Conservation (phyloP, 2,113 vertebrate species). For the Eulemur rufifrons region DNA sequence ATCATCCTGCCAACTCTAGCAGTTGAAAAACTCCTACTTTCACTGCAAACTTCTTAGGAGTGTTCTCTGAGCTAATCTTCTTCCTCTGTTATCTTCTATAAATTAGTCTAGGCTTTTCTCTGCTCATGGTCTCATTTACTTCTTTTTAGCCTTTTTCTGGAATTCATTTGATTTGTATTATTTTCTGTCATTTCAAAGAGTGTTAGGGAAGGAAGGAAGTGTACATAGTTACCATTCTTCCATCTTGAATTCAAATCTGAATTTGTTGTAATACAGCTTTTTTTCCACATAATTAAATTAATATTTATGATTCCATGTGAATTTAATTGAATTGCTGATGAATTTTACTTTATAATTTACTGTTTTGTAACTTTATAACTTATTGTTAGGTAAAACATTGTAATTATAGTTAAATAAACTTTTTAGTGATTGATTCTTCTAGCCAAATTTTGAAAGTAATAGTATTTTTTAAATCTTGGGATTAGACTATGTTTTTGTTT, state of each 20-base stretch:
- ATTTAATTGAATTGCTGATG: background rate
- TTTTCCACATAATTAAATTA: background rate
- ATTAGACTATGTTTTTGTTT: background rate
- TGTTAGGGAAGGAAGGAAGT: background rate
- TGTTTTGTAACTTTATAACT: background rate
- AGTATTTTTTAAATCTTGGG: background rate
- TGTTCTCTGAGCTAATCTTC: background rate
- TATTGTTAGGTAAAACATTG: background rate
- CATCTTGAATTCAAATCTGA: background rate
- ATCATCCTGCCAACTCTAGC: background rate
- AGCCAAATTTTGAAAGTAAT: background rate
- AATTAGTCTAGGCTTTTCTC: background rate
- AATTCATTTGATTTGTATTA: background rate
- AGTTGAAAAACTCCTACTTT: background rate
- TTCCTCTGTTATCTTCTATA: background rate
- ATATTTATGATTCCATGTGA: background rate
- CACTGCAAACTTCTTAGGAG: background rate
- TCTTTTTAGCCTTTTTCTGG: background rate
- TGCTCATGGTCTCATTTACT: background rate
- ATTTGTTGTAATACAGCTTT: background rate
- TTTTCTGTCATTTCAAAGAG: background rate
- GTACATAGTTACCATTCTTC: background rate
- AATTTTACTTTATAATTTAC: background rate
- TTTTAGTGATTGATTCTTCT: background rate
- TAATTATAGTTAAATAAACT: background rate